These are phyloP conservation scores for Drosophila rellima DNA, from an alignment of 2,888 invertebrate species.

Conservation along the genomic window DNA sequence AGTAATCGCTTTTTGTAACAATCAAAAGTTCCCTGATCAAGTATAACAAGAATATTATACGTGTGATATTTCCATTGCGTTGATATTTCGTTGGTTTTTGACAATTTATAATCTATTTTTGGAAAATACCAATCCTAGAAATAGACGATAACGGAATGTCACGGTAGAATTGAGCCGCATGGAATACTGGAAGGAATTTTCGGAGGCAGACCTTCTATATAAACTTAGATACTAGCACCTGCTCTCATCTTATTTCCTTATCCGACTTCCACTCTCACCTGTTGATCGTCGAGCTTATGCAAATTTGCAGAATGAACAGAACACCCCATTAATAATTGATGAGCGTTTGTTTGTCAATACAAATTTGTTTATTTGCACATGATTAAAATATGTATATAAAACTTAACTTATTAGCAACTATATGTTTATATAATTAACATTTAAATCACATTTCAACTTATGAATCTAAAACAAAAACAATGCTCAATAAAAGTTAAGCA, in stretches of 20 bases:
- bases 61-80: too few relatives aligned
- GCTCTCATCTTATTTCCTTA: too few relatives aligned
- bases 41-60: not conserved
- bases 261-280: conserved; percentile 13
- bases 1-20: conserved; percentile 1
- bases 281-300: conserved; percentile 22
- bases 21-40: not conserved
- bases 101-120: too few relatives aligned
- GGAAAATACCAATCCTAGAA: too few relatives aligned
- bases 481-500: not conserved
- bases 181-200: too few relatives aligned
- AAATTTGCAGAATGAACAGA: conserved; percentile 7
- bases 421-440: conserved; percentile 41
- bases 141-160: too few relatives aligned
- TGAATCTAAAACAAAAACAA: conserved; percentile 17
- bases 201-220: too few relatives aligned
- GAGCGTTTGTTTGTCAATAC: conserved; percentile 19
- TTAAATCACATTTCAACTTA: conserved; percentile 66
- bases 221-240: too few relatives aligned
- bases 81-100: too few relatives aligned
- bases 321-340: conserved; percentile 2
- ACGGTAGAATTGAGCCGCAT: too few relatives aligned
- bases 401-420: conserved; percentile 38
- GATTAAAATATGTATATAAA: conserved; percentile 19
- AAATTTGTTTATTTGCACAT: conserved; percentile 31